These are phyloP conservation scores for Penaeus japonicus DNA, from an alignment of 1,140 invertebrate species.

Conservation along the genomic window DNA sequence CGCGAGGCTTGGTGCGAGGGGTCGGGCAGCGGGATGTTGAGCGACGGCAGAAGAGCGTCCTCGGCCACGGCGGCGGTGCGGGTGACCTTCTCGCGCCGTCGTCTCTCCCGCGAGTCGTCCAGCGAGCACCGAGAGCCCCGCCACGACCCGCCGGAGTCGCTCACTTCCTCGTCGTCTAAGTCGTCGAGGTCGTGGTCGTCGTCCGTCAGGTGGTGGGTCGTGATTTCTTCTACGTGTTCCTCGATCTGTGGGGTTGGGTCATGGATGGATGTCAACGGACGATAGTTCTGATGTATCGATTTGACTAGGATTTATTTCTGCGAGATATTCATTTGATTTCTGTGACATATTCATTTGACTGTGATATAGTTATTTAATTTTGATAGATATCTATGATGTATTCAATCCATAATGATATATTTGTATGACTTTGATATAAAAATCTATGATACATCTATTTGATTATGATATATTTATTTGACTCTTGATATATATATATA, in stretches of 20 bases:
- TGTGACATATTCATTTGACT: too few relatives aligned
- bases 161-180: constrained; percentile 53
- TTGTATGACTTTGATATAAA: too few relatives aligned
- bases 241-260: constrained; percentile 65
- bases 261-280: too few relatives aligned
- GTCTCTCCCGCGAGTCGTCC: constrained; percentile 58
- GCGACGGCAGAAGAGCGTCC: constrained; percentile 22
- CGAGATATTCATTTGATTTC: too few relatives aligned
- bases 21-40: constrained; percentile 61
- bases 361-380: too few relatives aligned
- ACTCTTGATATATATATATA: too few relatives aligned
- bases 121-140: constrained; percentile 61
- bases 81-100: constrained; percentile 29
- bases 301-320: too few relatives aligned
- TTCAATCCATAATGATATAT: too few relatives aligned
- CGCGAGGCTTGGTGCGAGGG: constrained; percentile 62
- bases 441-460: too few relatives aligned
- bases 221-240: constrained; percentile 65
- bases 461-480: too few relatives aligned
- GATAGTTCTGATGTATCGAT: too few relatives aligned
- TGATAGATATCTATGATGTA: too few relatives aligned
- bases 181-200: constrained; percentile 62
- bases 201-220: constrained; percentile 53
- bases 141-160: constrained; percentile 57
- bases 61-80: constrained; percentile 31